Evolutionary conservation across 2,888 invertebrate species (phyloP).

Genomic region (Quadroppia sp.): DNA sequence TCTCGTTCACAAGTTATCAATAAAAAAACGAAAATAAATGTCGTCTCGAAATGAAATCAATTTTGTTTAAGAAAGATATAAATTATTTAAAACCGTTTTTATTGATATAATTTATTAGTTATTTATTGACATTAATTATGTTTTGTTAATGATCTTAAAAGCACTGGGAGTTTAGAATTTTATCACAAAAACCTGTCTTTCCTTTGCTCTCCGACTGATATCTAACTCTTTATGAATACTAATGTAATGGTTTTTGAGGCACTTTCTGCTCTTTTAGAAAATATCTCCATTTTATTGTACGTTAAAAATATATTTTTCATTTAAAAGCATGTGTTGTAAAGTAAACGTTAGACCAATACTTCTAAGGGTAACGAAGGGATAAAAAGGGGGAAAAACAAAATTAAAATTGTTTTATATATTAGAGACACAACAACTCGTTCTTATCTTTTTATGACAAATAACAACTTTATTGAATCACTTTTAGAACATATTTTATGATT

Average conservation of each 20-base stretch:
- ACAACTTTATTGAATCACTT: constrained; percentile 8
- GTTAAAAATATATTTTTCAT: not conserved
- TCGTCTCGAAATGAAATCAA: not conserved
- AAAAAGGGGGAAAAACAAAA: not conserved
- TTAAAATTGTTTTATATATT: constrained; percentile 16
- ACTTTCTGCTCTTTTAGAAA: not conserved
- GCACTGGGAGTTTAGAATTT: constrained; percentile 19
- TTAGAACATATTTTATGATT: not conserved
- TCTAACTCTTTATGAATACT: constrained; percentile 16
- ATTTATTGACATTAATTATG: constrained; percentile 26
- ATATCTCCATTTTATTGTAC: not conserved
- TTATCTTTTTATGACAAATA: constrained; percentile 14
- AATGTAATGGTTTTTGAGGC: not conserved
- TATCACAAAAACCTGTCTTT: constrained; percentile 12
- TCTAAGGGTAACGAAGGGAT: too few relatives aligned
- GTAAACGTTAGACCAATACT: not conserved
- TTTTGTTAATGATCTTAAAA: constrained; percentile 14
- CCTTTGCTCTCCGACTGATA: constrained; percentile 11
- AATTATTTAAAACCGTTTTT: constrained; percentile 3
- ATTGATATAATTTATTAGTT: constrained; percentile 13
- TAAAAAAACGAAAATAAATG: not conserved
- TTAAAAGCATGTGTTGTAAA: constrained; percentile 4
- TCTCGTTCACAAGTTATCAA: not conserved
- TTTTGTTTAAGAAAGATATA: not conserved
- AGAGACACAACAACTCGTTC: constrained; percentile 4